Percentiles rank a stretch among this genome's conserved stretches.
Evolutionary conservation across 2,113 vertebrate species (phyloP).

Genomic region (Baryphthengus martii): DNA sequence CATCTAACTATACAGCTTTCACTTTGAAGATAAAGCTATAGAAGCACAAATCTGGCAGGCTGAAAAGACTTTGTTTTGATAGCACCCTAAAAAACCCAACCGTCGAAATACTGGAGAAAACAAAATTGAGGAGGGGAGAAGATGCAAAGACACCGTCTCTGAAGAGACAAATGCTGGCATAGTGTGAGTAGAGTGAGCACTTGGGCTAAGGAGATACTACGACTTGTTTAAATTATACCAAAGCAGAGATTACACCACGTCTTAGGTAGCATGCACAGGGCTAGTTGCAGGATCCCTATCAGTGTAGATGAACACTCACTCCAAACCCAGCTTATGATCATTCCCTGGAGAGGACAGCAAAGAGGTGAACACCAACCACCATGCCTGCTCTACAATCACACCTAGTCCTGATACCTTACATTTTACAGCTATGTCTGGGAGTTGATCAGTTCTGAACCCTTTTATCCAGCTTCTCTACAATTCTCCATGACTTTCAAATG

Average conservation of each 20-base stretch:
- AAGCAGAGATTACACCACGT: background rate
- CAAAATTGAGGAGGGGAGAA: background rate
- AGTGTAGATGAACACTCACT: accelerated
- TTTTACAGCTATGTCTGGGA: accelerated
- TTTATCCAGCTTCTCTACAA: background rate
- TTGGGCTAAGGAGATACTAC: background rate
- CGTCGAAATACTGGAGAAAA: background rate
- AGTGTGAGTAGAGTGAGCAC: accelerated
- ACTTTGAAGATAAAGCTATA: background rate
- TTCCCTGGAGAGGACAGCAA: background rate
- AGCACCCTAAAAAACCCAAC: background rate
- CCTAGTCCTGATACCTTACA: accelerated
- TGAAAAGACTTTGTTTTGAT: background rate
- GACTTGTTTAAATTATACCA: background rate
- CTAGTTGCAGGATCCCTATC: background rate
- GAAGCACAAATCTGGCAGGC: background rate
- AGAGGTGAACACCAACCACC: accelerated
- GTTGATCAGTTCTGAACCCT: background rate
- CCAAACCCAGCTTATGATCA: background rate
- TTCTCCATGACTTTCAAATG: background rate
- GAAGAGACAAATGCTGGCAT: background rate
- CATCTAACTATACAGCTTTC: background rate
- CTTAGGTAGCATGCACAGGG: accelerated
- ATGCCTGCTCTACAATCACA: accelerated
- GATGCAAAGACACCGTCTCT: background rate